Evolutionary conservation across 1,140 invertebrate species (phyloP).

Genomic region (Glomeris maerens): DNA sequence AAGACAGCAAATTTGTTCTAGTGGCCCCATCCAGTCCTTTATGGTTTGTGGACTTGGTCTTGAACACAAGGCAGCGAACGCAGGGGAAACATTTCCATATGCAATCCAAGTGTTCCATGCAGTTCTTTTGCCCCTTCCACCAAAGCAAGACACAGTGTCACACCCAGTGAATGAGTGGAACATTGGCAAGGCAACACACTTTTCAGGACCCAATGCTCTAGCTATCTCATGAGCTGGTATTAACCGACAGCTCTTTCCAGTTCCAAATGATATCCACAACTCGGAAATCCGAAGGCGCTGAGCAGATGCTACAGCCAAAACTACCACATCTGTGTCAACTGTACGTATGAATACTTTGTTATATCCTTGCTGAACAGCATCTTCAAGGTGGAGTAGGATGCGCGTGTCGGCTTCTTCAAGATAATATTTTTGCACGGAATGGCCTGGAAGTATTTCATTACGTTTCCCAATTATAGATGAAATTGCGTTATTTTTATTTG

Average conservation of each 20-base stretch:
- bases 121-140: slow-evolving; percentile 18
- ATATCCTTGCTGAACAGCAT: slow-evolving; percentile 15
- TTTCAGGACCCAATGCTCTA: not conserved
- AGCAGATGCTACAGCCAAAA: slow-evolving; percentile 15
- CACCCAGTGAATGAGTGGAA: slow-evolving; percentile 22
- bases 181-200: slow-evolving; percentile 8
- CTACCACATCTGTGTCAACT: slow-evolving; percentile 22
- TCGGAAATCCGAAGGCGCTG: slow-evolving; percentile 3
- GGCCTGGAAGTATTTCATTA: no score
- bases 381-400: slow-evolving; percentile 18
- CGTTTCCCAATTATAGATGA: no score
- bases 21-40: no score
- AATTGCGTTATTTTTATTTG: no score
- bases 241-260: slow-evolving; percentile 11
- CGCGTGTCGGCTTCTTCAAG: slow-evolving; percentile 22
- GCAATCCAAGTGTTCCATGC: slow-evolving; percentile 20
- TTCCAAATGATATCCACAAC: slow-evolving; percentile 17
- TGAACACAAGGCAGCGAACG: no score
- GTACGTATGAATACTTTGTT: slow-evolving; percentile 15
- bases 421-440: no score
- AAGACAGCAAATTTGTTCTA: no score
- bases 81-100: no score
- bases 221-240: slow-evolving; percentile 8
- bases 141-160: slow-evolving; percentile 19
- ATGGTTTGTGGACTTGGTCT: no score